Evolutionary conservation across 2,888 invertebrate genomes (phyloP).

Genomic region (Spicauda simplicius): DNA sequence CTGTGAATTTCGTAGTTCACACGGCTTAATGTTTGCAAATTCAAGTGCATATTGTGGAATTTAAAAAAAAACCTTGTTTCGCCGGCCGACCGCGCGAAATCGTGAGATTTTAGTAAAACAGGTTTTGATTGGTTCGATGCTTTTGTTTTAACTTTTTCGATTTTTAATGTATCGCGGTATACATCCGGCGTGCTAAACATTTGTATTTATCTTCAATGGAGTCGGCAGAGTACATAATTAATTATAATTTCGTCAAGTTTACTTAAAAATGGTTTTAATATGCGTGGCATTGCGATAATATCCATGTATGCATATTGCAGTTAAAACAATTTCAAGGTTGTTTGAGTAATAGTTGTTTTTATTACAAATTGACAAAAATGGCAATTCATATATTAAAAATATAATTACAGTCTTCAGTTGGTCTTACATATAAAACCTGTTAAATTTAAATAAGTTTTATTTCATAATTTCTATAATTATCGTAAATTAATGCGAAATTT

Average conservation of each 20-base stretch:
- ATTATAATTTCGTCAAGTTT: neutral
- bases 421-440: neutral
- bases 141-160: constrained; percentile 57
- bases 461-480: no score
- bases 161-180: constrained; percentile 51
- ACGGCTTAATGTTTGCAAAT: constrained; percentile 29
- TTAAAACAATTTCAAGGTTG: constrained; percentile 24
- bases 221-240: neutral
- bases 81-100: constrained; percentile 61
- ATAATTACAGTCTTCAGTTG: neutral
- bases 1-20: constrained; percentile 26
- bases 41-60: constrained; percentile 39
- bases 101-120: constrained; percentile 65
- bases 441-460: neutral
- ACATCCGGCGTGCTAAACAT: constrained; percentile 15
- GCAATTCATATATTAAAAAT: neutral
- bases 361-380: neutral
- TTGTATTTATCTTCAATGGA: constrained; percentile 4
- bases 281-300: constrained; percentile 28
- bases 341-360: neutral
- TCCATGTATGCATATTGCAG: neutral
- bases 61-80: constrained; percentile 57
- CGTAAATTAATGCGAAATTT: no score
- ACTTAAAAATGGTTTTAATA: constrained; percentile 15
- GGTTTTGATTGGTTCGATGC: constrained; percentile 57